Evolutionary conservation across 2,888 invertebrate species (phyloP), one percentile per base, ranked within the genome.

Genomic region (Dasypolia templi): DNA sequence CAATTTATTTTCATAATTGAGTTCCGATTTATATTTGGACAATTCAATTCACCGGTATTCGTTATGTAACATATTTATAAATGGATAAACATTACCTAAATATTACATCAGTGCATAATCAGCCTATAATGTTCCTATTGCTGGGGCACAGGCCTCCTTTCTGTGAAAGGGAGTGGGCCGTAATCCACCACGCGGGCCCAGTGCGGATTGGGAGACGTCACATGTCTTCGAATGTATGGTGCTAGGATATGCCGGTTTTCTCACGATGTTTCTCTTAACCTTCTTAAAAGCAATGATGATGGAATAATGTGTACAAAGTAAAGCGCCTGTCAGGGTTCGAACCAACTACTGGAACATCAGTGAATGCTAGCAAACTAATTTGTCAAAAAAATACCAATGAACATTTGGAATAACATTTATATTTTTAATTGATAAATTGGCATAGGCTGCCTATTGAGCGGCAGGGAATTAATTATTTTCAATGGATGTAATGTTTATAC

Each of bases 401-500:
- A 55, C 11, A 44, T 59, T 66, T 66, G 46, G 17, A 59, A 59
- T 65, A 35, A 70, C 69, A 53, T 70, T 72, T 76, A 70, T 82
- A 72, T 59, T 72, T 61, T 66, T 49, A 76, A 85, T 66, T 77
- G 44, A 79, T 73, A 59, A 75, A 81, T 75, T 70, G 49, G 12
- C 77, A 69, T 55, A 71, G 17, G 42, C 59, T 32, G 83, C 86
- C 72, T 84, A 85, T 84, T 84, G 83, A 78, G 63, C 14, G 32
- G 35, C 5, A 42, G n/a, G 22, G 68, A 63, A 75, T 73, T 80
- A 61, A 68, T 74, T 72, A 76, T 74, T 74, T 64, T 58, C 26
- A 53, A 51, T 42, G 22, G 2, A 67, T 51, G 56, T 59, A 29
- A 32, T 67, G 35, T 68, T 63, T 56, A 22, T 68, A 51, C 32